These are phyloP conservation scores for Pseudomyrmex sp. DNA, from an alignment of 1,140 invertebrate genomes.

Conservation along the genomic window DNA sequence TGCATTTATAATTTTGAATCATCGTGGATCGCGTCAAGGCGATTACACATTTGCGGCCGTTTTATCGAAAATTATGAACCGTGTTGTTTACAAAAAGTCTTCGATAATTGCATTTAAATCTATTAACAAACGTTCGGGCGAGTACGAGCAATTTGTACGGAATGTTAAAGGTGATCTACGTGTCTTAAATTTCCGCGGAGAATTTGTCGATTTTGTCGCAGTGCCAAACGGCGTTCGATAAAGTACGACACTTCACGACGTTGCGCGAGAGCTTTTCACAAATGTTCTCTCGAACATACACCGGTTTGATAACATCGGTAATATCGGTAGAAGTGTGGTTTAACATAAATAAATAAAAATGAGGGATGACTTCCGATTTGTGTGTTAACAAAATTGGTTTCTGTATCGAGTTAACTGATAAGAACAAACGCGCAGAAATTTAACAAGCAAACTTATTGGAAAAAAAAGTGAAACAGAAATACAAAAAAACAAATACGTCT, in stretches of 20 bases:
- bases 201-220: conserved; percentile 13
- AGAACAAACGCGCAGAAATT: no score
- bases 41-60: not conserved
- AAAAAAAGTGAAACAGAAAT: no score
- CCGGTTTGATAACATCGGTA: not conserved
- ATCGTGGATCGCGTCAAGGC: not conserved
- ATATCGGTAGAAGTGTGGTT: not conserved
- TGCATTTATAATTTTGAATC: not conserved
- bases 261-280: not conserved
- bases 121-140: not conserved
- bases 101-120: not conserved
- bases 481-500: no score
- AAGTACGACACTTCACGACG: not conserved
- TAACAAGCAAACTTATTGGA: no score
- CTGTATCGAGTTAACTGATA: no score
- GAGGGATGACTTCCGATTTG: no score
- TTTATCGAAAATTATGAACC: not conserved
- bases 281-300: not conserved
- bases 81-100: conserved; percentile 16
- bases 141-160: not conserved
- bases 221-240: conserved; percentile 45
- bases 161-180: conserved; percentile 20
- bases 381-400: no score
- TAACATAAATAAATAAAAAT: no score
- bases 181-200: conserved; percentile 10